A percentile compares a stretch with the other conserved stretches of the same genome.
Evolutionary conservation across 64 coral and sea anemone species (phyloP).

Genomic region (Orbicella faveolata): DNA sequence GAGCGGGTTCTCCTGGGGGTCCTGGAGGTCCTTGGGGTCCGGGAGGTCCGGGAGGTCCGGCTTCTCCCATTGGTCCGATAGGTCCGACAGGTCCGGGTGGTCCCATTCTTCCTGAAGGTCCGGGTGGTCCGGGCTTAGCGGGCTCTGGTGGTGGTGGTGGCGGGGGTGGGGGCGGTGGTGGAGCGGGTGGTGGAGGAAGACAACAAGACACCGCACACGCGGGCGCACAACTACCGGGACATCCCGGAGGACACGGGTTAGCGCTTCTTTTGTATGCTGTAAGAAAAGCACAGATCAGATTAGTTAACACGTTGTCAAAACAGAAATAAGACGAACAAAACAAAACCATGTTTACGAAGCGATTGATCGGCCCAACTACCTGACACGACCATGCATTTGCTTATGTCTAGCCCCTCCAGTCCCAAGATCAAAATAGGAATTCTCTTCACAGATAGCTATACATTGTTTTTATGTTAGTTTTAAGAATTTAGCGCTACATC

Average conservation of each 20-base stretch:
- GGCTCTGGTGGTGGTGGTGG: slow-evolving; percentile 99
- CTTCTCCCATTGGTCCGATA: slow-evolving; percentile 98
- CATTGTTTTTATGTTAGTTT: too few species aligned
- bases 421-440: too few species aligned
- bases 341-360: too few species aligned
- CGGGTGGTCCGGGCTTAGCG: slow-evolving; percentile 94
- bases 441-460: too few species aligned
- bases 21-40: slow-evolving; percentile 97
- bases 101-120: slow-evolving; percentile 93
- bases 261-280: slow-evolving; percentile 94
- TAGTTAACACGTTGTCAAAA: neutral
- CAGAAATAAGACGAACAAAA: neutral
- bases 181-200: slow-evolving; percentile 90
- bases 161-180: slow-evolving; percentile 95
- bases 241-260: slow-evolving; percentile 98
- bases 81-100: slow-evolving; percentile 98
- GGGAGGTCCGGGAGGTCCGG: slow-evolving; percentile 92
- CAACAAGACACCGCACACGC: slow-evolving; percentile 92
- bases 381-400: too few species aligned
- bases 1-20: slow-evolving; percentile 97
- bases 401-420: too few species aligned
- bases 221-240: slow-evolving; percentile 81
- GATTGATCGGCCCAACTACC: too few species aligned
- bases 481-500: too few species aligned
- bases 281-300: neutral